A percentile compares a stretch with the other conserved stretches of the same genome.
Evolutionary conservation across 2,888 invertebrate genomes (phyloP).

Genomic region (Temnothorax rugatulus): DNA sequence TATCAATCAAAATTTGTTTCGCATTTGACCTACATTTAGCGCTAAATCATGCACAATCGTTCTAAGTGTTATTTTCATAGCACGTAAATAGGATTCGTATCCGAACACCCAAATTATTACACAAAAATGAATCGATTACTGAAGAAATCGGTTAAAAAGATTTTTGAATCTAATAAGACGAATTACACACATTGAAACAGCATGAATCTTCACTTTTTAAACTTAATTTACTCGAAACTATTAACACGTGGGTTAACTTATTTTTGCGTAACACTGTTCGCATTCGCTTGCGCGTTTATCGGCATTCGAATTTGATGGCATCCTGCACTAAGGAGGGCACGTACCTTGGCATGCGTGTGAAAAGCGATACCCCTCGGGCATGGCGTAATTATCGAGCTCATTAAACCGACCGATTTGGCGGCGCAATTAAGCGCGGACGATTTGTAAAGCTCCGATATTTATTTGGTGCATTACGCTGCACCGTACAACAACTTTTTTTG

Average conservation of each 20-base stretch:
- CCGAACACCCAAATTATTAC: neutral
- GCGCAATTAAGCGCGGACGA: slow-evolving; percentile 55
- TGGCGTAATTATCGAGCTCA: slow-evolving; percentile 53
- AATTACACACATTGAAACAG: neutral
- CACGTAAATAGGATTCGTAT: neutral
- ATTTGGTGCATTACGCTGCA: slow-evolving; percentile 54
- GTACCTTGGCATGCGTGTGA: slow-evolving; percentile 13
- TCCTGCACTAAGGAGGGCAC: slow-evolving; percentile 18
- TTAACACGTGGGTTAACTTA: neutral
- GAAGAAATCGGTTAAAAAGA: neutral
- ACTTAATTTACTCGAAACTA: slow-evolving; percentile 4
- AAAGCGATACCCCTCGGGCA: slow-evolving; percentile 40
- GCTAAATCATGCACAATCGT: neutral
- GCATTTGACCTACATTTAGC: neutral
- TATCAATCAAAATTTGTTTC: slow-evolving; percentile 19
- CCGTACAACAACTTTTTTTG: slow-evolving; percentile 47
- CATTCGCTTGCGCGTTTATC: neutral
- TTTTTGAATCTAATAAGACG: neutral
- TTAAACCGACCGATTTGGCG: slow-evolving; percentile 46
- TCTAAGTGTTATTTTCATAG: neutral
- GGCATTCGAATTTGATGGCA: neutral
- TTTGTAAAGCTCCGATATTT: slow-evolving; percentile 56
- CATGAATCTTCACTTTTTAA: neutral
- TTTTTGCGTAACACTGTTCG: slow-evolving; percentile 24
- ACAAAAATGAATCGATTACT: neutral